A percentile compares a stretch with the other conserved stretches of the same genome.
Conservation (phyloP, 2,797 vertebrate species). For the Choloepus didactylus region DNA sequence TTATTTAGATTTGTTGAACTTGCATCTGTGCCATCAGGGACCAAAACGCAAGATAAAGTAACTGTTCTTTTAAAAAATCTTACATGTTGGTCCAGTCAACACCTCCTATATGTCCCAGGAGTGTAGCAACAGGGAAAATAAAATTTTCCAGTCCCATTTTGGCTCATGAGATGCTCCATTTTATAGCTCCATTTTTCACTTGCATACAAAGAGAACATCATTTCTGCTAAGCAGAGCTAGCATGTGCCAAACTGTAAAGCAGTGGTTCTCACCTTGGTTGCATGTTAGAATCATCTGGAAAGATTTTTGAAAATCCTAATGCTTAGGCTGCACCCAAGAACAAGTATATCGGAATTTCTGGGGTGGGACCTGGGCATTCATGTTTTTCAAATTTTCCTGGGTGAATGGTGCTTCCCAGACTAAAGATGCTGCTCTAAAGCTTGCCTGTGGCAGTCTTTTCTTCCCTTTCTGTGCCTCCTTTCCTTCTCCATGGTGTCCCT, state of each 20-base stretch:
- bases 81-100: neutral
- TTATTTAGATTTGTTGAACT: slow-evolving; percentile 4
- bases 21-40: neutral
- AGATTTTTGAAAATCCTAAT: neutral
- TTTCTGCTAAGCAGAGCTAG: neutral
- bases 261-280: neutral
- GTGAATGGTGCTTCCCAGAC: too few relatives aligned
- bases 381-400: neutral
- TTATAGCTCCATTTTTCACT: neutral
- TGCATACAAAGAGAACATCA: neutral
- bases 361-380: neutral
- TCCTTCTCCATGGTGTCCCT: neutral
- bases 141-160: neutral
- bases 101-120: neutral
- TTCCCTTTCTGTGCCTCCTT: neutral
- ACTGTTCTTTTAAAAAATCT: neutral
- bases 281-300: neutral
- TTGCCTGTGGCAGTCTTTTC: neutral
- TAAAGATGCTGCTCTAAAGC: too few relatives aligned
- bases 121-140: neutral
- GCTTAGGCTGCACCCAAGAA: neutral
- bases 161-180: neutral
- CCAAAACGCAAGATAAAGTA: neutral
- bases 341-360: neutral
- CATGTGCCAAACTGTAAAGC: neutral